phyloP scores from a whole-genome alignment of 37 sponge, comb jelly and placozoan species.

The Axinella damicornis region DNA sequence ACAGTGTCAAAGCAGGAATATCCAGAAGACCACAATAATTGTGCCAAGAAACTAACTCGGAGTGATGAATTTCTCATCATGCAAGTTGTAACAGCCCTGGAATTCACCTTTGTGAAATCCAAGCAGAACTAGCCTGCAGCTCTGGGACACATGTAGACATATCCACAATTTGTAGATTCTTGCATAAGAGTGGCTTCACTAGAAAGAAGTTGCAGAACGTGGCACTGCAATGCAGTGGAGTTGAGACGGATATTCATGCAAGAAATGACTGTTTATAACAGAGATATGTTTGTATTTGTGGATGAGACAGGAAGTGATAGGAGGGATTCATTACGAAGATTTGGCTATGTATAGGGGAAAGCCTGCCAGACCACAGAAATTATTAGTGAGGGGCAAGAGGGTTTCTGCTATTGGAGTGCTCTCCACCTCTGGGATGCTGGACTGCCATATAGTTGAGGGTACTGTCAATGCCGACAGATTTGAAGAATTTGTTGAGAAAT shows the following conservation, averaged over 20 bases:
- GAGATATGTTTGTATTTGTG: slow-evolving; percentile 17
- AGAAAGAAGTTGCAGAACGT: too few species aligned
- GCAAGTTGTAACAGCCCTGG: neutral
- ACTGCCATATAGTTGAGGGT: too few species aligned
- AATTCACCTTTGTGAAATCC: neutral
- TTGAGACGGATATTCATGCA: too few species aligned
- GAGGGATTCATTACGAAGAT: neutral
- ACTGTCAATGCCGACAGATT: too few species aligned
- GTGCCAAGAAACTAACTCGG: neutral
- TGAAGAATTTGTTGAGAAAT: too few species aligned
- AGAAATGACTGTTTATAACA: too few species aligned
- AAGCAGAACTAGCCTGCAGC: neutral
- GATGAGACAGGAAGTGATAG: slow-evolving; percentile 17
- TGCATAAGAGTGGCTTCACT: too few species aligned
- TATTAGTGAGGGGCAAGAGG: slow-evolving; percentile 7
- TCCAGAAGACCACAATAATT: neutral
- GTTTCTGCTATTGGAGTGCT: neutral
- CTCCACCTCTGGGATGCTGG: too few species aligned
- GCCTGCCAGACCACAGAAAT: neutral
- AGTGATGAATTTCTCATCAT: neutral
- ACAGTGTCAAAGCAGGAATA: neutral
- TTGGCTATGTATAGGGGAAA: neutral
- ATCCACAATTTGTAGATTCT: too few species aligned
- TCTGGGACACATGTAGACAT: neutral
- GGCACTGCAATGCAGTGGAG: too few species aligned